Conservation (phyloP, 2,797 vertebrate species). For the Scleropages formosus region DNA sequence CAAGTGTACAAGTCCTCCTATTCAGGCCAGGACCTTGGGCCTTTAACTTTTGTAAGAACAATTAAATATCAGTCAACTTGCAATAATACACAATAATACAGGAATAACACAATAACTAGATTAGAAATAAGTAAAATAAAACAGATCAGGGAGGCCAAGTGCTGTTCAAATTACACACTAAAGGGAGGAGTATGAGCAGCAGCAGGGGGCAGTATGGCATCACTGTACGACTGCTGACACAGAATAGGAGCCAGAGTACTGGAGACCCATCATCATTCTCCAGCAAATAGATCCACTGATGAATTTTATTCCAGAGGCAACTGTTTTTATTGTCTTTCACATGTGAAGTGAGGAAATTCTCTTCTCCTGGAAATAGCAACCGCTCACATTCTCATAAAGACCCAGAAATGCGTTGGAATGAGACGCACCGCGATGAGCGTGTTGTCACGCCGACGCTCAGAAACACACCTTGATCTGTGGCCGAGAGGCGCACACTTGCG, state of each 20-base stretch:
- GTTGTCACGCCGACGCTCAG: background rate
- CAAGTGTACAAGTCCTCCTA: no score
- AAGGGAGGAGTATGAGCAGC: background rate
- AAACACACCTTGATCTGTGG: conserved; percentile 17
- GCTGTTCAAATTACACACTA: background rate
- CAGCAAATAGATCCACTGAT: conserved; percentile 24
- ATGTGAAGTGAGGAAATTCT: conserved; percentile 22
- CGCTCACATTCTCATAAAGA: background rate
- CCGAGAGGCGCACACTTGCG: background rate
- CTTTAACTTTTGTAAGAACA: background rate
- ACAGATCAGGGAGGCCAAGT: background rate
- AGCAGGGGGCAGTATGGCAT: conserved; percentile 23
- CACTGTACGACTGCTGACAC: background rate
- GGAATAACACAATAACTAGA: no score
- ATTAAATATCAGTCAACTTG: background rate
- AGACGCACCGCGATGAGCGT: background rate
- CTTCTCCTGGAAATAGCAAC: conserved; percentile 8
- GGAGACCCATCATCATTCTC: conserved; percentile 3
- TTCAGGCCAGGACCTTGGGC: background rate
- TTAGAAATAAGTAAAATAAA: background rate
- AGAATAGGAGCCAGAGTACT: background rate
- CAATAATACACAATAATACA: background rate
- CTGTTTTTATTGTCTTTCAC: conserved; percentile 20
- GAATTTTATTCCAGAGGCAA: conserved; percentile 21
- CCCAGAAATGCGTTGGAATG: background rate